These are phyloP conservation scores for Chelmon rostratus DNA, from an alignment of 2,797 vertebrate genomes.

Conservation along the genomic window DNA sequence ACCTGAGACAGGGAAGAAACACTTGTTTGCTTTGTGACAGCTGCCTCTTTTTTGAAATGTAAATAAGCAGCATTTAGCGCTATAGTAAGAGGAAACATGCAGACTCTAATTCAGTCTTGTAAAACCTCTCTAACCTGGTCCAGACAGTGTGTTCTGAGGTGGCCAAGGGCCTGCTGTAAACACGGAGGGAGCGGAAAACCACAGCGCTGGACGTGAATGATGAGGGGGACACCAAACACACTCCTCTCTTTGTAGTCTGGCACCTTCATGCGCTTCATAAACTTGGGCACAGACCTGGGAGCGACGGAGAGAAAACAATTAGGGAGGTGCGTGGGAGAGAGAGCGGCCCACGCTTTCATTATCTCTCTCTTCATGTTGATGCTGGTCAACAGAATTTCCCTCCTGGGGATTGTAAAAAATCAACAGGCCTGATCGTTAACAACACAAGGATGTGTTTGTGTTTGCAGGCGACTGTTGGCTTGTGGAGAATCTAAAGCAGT, in stretches of 20 bases:
- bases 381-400: slow-evolving; percentile 60
- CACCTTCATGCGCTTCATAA: slow-evolving; percentile 99
- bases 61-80: not conserved
- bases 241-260: slow-evolving; percentile 98
- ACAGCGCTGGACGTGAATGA: slow-evolving; percentile 95
- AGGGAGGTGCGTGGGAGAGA: slow-evolving; percentile 55
- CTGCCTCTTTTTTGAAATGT: slow-evolving; percentile 8
- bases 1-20: slow-evolving; percentile 83
- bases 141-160: slow-evolving; percentile 93
- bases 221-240: slow-evolving; percentile 97
- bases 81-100: not conserved
- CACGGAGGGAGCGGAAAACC: slow-evolving; percentile 97
- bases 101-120: slow-evolving; percentile 14
- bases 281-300: slow-evolving; percentile 96
- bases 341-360: slow-evolving; percentile 50
- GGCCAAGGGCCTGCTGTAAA: slow-evolving; percentile 94
- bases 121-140: slow-evolving; percentile 90
- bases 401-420: slow-evolving; percentile 64
- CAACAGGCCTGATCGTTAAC: slow-evolving; percentile 52
- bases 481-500: slow-evolving; percentile 12
- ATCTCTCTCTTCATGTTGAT: slow-evolving; percentile 38
- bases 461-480: slow-evolving; percentile 15
- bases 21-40: not conserved
- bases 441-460: slow-evolving; percentile 51
- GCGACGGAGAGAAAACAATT: slow-evolving; percentile 62